Evolutionary conservation across 2,888 invertebrate genomes (phyloP).

Genomic region (Drosophila cracens): DNA sequence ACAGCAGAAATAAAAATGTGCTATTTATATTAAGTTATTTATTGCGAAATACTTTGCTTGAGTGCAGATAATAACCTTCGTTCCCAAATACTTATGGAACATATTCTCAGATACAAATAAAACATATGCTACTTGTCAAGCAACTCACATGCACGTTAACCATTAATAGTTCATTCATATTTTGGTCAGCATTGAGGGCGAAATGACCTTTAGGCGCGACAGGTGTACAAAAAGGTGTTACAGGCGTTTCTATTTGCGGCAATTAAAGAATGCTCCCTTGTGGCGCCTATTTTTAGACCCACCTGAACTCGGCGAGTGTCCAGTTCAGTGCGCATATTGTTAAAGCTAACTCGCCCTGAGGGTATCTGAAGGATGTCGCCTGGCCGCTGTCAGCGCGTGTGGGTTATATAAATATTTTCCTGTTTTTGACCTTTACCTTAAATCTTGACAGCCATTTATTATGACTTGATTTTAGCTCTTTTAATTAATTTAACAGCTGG

Average conservation of each 20-base stretch:
- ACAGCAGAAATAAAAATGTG: neutral
- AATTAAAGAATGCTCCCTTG: conserved; percentile 8
- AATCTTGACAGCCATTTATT: conserved; percentile 67
- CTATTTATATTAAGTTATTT: neutral
- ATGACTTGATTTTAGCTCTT: conserved; percentile 41
- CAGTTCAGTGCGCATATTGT: conserved; percentile 79
- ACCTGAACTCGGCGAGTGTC: conserved; percentile 42
- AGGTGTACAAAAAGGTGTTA: conserved; percentile 35
- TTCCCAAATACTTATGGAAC: neutral
- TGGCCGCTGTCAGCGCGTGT: conserved; percentile 17
- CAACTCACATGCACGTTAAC: conserved; percentile 34
- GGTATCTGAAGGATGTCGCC: conserved; percentile 9
- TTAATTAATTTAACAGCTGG: conserved; percentile 70
- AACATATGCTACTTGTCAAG: neutral
- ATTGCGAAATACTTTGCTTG: neutral
- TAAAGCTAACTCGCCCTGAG: conserved; percentile 69
- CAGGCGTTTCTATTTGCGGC: conserved; percentile 36
- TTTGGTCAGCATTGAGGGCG: conserved; percentile 52
- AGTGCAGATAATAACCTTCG: neutral
- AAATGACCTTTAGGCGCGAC: conserved; percentile 59
- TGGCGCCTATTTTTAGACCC: conserved; percentile 36
- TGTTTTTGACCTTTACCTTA: conserved; percentile 56
- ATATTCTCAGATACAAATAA: neutral
- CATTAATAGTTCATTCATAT: conserved; percentile 54
- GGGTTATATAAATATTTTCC: conserved; percentile 49